Evolutionary conservation across 1,140 invertebrate species (phyloP).

Genomic region (Euura saliciscinereae): DNA sequence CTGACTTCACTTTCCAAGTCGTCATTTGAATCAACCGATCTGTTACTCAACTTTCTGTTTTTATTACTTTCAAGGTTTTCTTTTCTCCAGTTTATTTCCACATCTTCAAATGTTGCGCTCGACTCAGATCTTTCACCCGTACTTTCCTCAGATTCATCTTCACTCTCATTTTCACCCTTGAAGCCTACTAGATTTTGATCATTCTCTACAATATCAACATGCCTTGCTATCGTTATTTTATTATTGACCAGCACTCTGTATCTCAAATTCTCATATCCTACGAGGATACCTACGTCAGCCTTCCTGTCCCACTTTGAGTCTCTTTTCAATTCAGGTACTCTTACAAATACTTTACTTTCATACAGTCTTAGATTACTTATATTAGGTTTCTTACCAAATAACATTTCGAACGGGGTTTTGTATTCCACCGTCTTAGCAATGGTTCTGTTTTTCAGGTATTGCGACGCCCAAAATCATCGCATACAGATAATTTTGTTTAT

Average conservation of each 20-base stretch:
- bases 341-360: slow-evolving; percentile 9
- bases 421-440: neutral
- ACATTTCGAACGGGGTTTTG: slow-evolving; percentile 7
- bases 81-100: no score
- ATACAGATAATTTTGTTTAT: no score
- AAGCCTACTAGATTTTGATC: slow-evolving; percentile 3
- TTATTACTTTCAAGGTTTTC: neutral
- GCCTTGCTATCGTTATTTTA: slow-evolving; percentile 10
- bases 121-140: neutral
- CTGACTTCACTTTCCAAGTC: slow-evolving; percentile 7
- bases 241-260: neutral
- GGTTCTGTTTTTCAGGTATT: slow-evolving; percentile 8
- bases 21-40: neutral
- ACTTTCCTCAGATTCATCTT: slow-evolving; percentile 9
- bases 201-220: neutral
- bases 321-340: slow-evolving; percentile 8
- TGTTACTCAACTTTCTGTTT: neutral
- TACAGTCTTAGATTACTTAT: slow-evolving; percentile 16
- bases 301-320: slow-evolving; percentile 12
- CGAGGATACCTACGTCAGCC: slow-evolving; percentile 7
- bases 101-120: neutral
- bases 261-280: neutral
- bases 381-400: slow-evolving; percentile 8
- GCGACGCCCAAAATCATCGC: no score
- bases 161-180: slow-evolving; percentile 12